Evolutionary conservation across 2,113 vertebrate genomes (phyloP), one percentile per base, ranked within the genome.

Genomic region (Corapipo altera): DNA sequence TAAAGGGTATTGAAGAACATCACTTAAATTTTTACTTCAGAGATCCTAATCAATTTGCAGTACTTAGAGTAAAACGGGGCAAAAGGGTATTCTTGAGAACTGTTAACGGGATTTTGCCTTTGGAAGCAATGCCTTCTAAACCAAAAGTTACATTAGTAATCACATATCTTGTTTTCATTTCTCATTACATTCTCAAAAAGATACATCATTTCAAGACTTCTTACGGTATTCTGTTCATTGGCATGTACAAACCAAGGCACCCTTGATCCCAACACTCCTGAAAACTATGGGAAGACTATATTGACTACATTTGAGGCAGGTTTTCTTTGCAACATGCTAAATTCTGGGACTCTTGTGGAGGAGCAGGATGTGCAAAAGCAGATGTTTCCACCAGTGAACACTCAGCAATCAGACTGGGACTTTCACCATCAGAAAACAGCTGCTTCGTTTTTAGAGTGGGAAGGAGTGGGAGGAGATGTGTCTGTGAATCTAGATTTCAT

Each of bases 381-480:
- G 70, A 7, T 35, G 11, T 22, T 57, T 46, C 44, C 3, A 1
- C 43, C 41, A n/a, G 39, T 1, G 5, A 15, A 26, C 32, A 2
- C 5, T 3, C 48, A 6, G 65, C 43, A 24, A 1, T 5, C 35
- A 18, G 64, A 70, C 13, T 0, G 7, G 32, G 54, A 26, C 41
- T 41, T 43, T 54, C 41, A 13, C 74, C 4, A 0, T 18, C 78
- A 41, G 82, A 15, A 48, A 85, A 26, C 2, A 41, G 52, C 72
- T 72, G 39, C 43, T 46, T 21, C 1, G 3, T n/a, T 32, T n/a
- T 30, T 13, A 27, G 30, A 44, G 61, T 1, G 4, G n/a, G 65
- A 65, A 52, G 41, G 37, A 37, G 17, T 37, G 26, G 49, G 51
- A 82, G 64, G 58, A 72, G 18, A 32, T 33, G 17, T 37, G 21